phyloP scores from a whole-genome alignment of 2,113 vertebrate genomes.

The Muntiacus reevesi region DNA sequence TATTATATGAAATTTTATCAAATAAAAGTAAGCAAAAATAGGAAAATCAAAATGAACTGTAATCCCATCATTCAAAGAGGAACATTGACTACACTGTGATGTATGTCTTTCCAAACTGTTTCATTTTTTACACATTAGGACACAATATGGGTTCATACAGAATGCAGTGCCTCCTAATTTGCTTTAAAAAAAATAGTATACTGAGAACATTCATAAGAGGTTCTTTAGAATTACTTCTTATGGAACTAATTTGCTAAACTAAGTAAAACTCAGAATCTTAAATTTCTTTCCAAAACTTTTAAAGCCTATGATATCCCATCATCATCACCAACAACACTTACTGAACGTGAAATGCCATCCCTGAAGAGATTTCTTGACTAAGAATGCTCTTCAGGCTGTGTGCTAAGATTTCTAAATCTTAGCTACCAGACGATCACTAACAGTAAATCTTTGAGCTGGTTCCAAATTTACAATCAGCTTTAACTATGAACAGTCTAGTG shows the following conservation, averaged over 20 bases:
- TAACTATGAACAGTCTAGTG: conserved; percentile 12
- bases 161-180: neutral
- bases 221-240: neutral
- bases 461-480: neutral
- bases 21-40: neutral
- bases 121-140: neutral
- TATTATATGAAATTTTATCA: neutral
- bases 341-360: neutral
- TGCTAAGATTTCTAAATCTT: neutral
- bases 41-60: neutral
- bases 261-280: neutral
- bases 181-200: neutral
- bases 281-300: neutral
- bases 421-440: neutral
- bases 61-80: neutral
- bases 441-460: neutral
- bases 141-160: neutral
- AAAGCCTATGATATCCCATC: neutral
- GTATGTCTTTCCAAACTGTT: neutral
- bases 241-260: neutral
- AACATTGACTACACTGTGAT: neutral
- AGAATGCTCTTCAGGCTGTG: neutral
- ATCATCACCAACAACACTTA: neutral
- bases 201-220: neutral
- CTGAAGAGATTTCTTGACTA: neutral